Conservation (phyloP, 2,797 vertebrate species). For the Sylvilagus floridanus region DNA sequence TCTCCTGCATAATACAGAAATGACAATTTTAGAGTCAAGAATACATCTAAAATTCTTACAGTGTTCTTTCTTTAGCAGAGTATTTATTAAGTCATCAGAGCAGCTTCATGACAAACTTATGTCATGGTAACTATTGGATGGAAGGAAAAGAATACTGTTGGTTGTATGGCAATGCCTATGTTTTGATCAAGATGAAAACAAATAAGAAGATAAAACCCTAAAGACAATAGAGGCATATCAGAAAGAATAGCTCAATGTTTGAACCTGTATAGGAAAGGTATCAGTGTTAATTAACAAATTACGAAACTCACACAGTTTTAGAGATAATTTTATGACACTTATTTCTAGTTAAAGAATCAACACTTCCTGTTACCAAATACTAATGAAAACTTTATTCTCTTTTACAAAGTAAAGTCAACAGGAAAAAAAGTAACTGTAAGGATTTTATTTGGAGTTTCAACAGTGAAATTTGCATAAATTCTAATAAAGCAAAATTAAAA, state of each 20-base stretch:
- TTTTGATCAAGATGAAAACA: conserved; percentile 71
- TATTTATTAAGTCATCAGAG: conserved; percentile 10
- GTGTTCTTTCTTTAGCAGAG: background rate
- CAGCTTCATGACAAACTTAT: conserved; percentile 12
- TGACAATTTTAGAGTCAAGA: background rate
- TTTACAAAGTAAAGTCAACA: conserved; percentile 82
- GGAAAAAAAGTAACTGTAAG: conserved; percentile 75
- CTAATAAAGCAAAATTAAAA: conserved; percentile 90
- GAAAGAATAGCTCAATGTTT: conserved; percentile 63
- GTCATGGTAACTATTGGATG: background rate
- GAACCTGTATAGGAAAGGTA: conserved; percentile 77
- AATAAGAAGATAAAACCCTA: conserved; percentile 54
- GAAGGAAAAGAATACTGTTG: background rate
- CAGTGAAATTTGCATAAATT: conserved; percentile 89
- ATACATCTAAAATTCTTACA: background rate
- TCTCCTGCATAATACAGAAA: background rate
- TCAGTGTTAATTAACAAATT: conserved; percentile 86
- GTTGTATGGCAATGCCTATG: background rate
- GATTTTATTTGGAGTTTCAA: conserved; percentile 87
- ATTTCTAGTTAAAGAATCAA: conserved; percentile 85
- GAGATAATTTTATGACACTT: conserved; percentile 86
- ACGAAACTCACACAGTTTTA: conserved; percentile 84
- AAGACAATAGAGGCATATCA: conserved; percentile 58
- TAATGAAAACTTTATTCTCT: conserved; percentile 85
- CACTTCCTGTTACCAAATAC: conserved; percentile 84